Conservation (phyloP, 2,113 vertebrate genomes). For the Balaeniceps rex region DNA sequence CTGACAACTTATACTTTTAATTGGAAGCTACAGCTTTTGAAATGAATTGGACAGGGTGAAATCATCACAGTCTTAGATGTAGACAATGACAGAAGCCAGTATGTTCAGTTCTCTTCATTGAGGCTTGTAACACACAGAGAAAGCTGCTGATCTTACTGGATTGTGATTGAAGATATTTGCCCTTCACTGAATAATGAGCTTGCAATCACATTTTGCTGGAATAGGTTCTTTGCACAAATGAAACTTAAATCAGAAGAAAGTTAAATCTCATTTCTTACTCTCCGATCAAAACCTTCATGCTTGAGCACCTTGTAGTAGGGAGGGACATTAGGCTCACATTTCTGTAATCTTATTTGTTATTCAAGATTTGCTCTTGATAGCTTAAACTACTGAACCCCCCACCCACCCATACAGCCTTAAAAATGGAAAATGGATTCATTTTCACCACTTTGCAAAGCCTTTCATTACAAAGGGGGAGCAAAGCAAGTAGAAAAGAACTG, state of each 20-base stretch:
- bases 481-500: slow-evolving; percentile 50
- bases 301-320: slow-evolving; percentile 18
- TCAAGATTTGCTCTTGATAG: slow-evolving; percentile 53
- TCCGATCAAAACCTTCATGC: slow-evolving; percentile 42
- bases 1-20: slow-evolving; percentile 73
- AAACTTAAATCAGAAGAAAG: slow-evolving; percentile 65
- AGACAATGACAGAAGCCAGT: slow-evolving; percentile 70
- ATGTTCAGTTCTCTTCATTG: slow-evolving; percentile 62
- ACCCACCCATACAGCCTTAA: not conserved
- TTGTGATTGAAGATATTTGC: slow-evolving; percentile 61
- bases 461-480: slow-evolving; percentile 13
- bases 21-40: slow-evolving; percentile 70
- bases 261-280: slow-evolving; percentile 65
- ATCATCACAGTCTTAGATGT: slow-evolving; percentile 71
- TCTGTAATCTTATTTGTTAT: slow-evolving; percentile 49
- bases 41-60: slow-evolving; percentile 69
- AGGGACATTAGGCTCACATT: slow-evolving; percentile 41
- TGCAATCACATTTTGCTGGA: slow-evolving; percentile 61
- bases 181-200: slow-evolving; percentile 62
- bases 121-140: slow-evolving; percentile 51
- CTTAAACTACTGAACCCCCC: not conserved
- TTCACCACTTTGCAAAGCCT: slow-evolving; percentile 20
- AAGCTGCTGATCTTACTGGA: slow-evolving; percentile 49
- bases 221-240: slow-evolving; percentile 42
- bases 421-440: slow-evolving; percentile 43